Conservation (phyloP, 2,888 invertebrate genomes). For the Parthenolecanium corni region DNA sequence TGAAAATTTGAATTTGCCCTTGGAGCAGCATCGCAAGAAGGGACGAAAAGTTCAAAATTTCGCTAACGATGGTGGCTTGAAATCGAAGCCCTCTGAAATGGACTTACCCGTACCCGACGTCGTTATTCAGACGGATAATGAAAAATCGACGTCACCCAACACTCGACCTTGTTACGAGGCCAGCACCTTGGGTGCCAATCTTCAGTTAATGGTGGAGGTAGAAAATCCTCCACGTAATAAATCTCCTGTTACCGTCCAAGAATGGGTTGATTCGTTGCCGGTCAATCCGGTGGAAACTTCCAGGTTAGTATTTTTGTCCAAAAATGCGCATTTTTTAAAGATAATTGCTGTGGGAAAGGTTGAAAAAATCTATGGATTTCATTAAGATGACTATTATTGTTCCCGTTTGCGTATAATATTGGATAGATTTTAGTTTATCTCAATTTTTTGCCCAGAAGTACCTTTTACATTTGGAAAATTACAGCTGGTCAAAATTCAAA, state of each 20-base stretch:
- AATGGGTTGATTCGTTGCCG: conserved; percentile 63
- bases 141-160: not conserved
- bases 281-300: conserved; percentile 31
- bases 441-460: too few species aligned
- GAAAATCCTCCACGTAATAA: conserved; percentile 38
- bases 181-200: not conserved
- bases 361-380: too few species aligned
- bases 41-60: not conserved
- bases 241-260: conserved; percentile 54
- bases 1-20: too few species aligned
- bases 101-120: conserved; percentile 1
- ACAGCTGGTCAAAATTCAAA: too few species aligned
- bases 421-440: too few species aligned
- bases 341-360: too few species aligned
- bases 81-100: not conserved
- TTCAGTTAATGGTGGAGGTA: not conserved
- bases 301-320: conserved; percentile 20
- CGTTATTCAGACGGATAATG: not conserved
- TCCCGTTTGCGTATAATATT: too few species aligned
- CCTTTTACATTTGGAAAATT: too few species aligned
- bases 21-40: too few species aligned
- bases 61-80: not conserved
- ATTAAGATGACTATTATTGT: too few species aligned
- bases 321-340: too few species aligned
- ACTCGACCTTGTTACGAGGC: not conserved